These are phyloP conservation scores for Antrozous pallidus DNA, from an alignment of 2,797 vertebrate genomes.

Conservation along the genomic window DNA sequence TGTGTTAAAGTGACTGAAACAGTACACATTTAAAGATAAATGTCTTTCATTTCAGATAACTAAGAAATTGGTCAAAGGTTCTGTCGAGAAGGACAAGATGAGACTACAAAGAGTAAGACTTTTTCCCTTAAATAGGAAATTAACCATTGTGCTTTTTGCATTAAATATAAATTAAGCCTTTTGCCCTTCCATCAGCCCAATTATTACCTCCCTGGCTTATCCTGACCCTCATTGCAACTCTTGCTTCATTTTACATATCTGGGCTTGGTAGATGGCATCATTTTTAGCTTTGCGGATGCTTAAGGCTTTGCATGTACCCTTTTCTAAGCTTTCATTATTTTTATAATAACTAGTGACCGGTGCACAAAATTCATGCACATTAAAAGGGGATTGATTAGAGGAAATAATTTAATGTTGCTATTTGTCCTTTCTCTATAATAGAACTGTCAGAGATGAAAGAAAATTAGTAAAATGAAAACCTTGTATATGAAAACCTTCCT, in stretches of 20 bases:
- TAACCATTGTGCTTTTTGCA: background rate
- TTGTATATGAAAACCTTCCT: too few species aligned
- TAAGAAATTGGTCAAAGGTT: conserved; percentile 73
- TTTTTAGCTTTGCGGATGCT: background rate
- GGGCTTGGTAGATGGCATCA: background rate
- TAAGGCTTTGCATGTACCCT: background rate
- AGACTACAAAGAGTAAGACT: conserved; percentile 82
- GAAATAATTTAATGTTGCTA: too few species aligned
- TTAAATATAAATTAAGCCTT: background rate
- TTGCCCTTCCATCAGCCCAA: background rate
- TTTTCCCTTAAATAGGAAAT: background rate
- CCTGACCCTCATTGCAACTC: background rate
- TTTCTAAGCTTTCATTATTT: background rate
- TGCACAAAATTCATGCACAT: too few species aligned
- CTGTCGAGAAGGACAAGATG: conserved; percentile 82
- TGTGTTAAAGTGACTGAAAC: fast-evolving
- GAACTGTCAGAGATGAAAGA: too few species aligned
- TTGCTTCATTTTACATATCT: background rate
- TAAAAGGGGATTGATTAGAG: too few species aligned
- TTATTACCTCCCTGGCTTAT: background rate
- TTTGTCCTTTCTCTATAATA: too few species aligned
- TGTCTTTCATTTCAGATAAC: conserved; percentile 77
- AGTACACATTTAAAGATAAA: background rate
- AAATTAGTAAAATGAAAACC: too few species aligned
- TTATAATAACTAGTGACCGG: too few species aligned